phyloP scores from a whole-genome alignment of 2,888 invertebrate species.

The Listrodromus nycthemerus region DNA sequence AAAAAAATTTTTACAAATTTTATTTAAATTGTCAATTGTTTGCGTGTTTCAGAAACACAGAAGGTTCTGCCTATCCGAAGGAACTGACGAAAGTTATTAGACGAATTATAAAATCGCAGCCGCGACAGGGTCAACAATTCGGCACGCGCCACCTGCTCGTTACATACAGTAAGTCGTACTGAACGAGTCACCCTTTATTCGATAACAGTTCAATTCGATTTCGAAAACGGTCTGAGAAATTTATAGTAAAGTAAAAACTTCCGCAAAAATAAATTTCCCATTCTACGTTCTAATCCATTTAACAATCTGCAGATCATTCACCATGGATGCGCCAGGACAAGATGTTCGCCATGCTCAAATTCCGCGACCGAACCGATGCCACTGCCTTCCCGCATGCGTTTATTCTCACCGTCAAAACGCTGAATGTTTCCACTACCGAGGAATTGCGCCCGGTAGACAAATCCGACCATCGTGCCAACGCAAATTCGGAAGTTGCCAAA shows the following conservation, averaged over 20 bases:
- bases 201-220: not conserved
- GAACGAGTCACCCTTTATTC: not conserved
- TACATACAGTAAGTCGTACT: conserved; percentile 81
- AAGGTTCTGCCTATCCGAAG: conserved; percentile 76
- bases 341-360: conserved; percentile 81
- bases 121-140: conserved; percentile 81
- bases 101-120: conserved; percentile 79
- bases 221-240: not conserved
- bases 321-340: conserved; percentile 82
- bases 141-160: conserved; percentile 80
- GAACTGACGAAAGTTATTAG: conserved; percentile 82
- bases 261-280: too few species aligned
- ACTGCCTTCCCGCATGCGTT: conserved; percentile 79
- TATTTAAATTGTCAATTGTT: too few species aligned
- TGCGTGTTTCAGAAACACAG: conserved; percentile 73
- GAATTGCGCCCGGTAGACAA: not conserved
- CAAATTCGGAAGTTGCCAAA: not conserved
- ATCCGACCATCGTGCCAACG: not conserved
- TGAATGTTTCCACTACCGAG: conserved; percentile 34
- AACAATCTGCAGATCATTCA: conserved; percentile 74
- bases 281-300: not conserved
- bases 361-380: conserved; percentile 76
- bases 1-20: too few species aligned
- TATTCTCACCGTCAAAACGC: conserved; percentile 76
- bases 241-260: not conserved